phyloP scores from a whole-genome alignment of 2,113 vertebrate genomes.

The Alaudala cheleensis region DNA sequence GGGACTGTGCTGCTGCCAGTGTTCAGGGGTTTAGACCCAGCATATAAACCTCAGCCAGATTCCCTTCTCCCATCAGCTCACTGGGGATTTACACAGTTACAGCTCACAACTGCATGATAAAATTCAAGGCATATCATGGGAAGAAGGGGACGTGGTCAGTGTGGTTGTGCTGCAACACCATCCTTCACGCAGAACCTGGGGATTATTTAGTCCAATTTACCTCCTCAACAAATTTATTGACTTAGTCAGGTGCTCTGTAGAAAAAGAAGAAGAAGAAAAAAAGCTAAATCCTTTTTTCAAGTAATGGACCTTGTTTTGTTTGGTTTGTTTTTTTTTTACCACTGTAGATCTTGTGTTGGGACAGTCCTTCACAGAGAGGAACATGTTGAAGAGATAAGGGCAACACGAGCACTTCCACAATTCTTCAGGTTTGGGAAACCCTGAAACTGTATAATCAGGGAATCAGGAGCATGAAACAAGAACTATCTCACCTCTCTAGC shows the following conservation, averaged over 20 bases:
- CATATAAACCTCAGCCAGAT: background rate
- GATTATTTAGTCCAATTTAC: background rate
- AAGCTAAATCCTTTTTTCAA: background rate
- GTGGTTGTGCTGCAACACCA: fast-evolving
- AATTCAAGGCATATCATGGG: background rate
- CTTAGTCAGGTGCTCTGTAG: background rate
- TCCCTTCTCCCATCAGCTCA: background rate
- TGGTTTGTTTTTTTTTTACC: background rate
- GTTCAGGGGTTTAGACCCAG: slow-evolving; percentile 9
- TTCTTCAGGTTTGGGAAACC: background rate
- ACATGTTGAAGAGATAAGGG: background rate
- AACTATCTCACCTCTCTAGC: background rate
- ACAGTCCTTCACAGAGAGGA: background rate
- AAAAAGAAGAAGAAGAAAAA: background rate
- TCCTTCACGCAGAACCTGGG: background rate
- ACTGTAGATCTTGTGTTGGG: background rate
- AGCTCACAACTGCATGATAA: background rate
- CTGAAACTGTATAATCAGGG: background rate
- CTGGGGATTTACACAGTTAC: background rate
- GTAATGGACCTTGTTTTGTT: background rate
- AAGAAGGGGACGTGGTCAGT: background rate
- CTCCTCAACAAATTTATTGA: background rate
- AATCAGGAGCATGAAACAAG: background rate
- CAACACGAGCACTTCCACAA: background rate
- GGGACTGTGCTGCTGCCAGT: fast-evolving